Conservation (phyloP, 2,888 invertebrate genomes). For the Resseliella maxima region DNA sequence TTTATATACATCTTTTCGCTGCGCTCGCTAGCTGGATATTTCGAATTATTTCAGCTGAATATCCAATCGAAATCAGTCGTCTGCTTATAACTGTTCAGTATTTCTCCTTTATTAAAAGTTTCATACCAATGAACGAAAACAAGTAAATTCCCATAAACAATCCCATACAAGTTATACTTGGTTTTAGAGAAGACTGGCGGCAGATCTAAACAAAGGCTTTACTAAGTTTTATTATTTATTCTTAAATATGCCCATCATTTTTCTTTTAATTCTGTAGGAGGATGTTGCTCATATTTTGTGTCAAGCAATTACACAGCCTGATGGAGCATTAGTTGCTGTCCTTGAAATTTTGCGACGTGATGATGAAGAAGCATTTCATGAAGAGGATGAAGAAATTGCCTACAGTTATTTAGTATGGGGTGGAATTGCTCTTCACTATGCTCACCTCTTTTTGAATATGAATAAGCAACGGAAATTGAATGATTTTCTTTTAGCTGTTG, state of each 20-base stretch:
- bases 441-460: conserved; percentile 76
- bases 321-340: conserved; percentile 75
- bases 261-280: conserved; percentile 62
- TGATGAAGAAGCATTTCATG: conserved; percentile 70
- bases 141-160: too few relatives aligned
- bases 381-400: conserved; percentile 77
- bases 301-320: conserved; percentile 74
- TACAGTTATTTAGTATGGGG: conserved; percentile 77
- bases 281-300: conserved; percentile 70
- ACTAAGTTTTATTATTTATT: too few relatives aligned
- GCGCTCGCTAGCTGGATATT: too few relatives aligned
- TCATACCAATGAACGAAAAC: too few relatives aligned
- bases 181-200: too few relatives aligned
- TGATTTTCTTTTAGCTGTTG: conserved; percentile 82
- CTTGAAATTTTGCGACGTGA: conserved; percentile 75
- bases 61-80: too few relatives aligned
- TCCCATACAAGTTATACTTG: too few relatives aligned
- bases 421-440: conserved; percentile 76
- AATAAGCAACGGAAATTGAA: conserved; percentile 78
- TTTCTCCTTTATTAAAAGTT: too few relatives aligned
- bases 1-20: too few relatives aligned
- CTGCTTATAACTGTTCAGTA: too few relatives aligned
- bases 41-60: too few relatives aligned
- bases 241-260: background rate
- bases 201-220: too few relatives aligned